These are phyloP conservation scores for Jacana jacana DNA, from an alignment of 2,113 vertebrate genomes.

Conservation along the genomic window DNA sequence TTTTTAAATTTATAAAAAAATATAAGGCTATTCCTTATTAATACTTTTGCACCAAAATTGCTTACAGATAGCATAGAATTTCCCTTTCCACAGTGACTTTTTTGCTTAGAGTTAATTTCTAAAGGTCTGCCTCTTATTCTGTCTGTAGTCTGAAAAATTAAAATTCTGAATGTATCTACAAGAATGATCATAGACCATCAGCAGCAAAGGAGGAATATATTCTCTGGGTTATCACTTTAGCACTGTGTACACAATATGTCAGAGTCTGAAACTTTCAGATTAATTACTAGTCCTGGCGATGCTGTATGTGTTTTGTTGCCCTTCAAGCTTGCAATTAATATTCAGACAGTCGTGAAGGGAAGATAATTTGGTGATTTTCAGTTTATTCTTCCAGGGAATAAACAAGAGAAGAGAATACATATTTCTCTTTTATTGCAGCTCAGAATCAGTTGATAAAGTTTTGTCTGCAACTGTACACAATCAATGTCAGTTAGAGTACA, in stretches of 20 bases:
- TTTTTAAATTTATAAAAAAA: constrained; percentile 30
- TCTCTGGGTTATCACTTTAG: constrained; percentile 51
- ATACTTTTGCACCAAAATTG: not conserved
- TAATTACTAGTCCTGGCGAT: constrained; percentile 71
- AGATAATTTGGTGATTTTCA: constrained; percentile 77
- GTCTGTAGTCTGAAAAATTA: constrained; percentile 45
- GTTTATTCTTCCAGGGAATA: constrained; percentile 74
- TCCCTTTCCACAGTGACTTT: not conserved
- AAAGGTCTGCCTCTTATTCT: constrained; percentile 37
- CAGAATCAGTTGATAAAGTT: constrained; percentile 68
- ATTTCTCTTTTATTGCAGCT: constrained; percentile 54
- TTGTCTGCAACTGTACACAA: constrained; percentile 64
- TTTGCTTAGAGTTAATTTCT: constrained; percentile 20
- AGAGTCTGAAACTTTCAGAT: constrained; percentile 64
- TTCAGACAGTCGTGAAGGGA: constrained; percentile 69
- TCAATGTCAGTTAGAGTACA: constrained; percentile 71
- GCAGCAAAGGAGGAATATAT: constrained; percentile 41
- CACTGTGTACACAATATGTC: constrained; percentile 41
- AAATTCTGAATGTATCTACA: constrained; percentile 43
- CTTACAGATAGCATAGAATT: not conserved
- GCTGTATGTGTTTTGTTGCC: constrained; percentile 62
- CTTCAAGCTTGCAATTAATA: constrained; percentile 77
- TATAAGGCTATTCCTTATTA: not conserved
- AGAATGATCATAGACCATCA: constrained; percentile 39
- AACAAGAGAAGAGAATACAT: constrained; percentile 55